Base-by-base conservation (phyloP, 2,113 vertebrate species). In the Cyprinodon brontotheroides region DNA sequence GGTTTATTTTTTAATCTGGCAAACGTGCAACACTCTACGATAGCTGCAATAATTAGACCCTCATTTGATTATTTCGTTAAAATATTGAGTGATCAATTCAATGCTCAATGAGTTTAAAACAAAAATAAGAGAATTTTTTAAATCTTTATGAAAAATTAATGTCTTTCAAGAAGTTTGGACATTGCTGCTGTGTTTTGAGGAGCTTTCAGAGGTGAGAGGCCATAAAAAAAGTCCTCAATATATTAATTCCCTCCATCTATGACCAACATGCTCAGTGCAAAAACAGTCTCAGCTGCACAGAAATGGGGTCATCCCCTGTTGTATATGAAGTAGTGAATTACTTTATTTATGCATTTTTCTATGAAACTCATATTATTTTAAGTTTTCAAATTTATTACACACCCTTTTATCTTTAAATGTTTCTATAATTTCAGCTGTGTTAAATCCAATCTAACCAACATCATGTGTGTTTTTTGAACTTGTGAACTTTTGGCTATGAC, bases 391-490 rank as follows among this genome's bases (percentile, higher is more conserved):
- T 64, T 29, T 62, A 76, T 14, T 59, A 47, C 64, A 69, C 47
- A 40, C 73, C 45, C 20, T 60, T 64, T 41, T n/a, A 40, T 50
- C 11, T 66, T 2, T 20, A n/a, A 62, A 40, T 11, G 47, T 76
- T 70, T 83, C 71, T 67, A 53, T 70, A 80, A 65, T 61, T 66
- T 77, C 71, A 82, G 77, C 76, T 86, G 75, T 72, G 68, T 65
- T 62, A 73, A 1, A 73, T 86, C 22, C 50, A 73, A 78, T 86
- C 74, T 38, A 69, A n/a, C 68, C 75, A 65, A 81, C 80, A 84
- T 82, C 76, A 83, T 72, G 77, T 79, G 69, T 73, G 39, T 74
- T 81, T 75, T 74, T 68, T 90, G 81, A 86, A 78, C 80, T 71
- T 6, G 57, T 87, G 86, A 89, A 86, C 83, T 82, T 53, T 29